These are phyloP conservation scores for Nasonovia ribisnigri DNA, from an alignment of 2,888 invertebrate species.

Conservation along the genomic window DNA sequence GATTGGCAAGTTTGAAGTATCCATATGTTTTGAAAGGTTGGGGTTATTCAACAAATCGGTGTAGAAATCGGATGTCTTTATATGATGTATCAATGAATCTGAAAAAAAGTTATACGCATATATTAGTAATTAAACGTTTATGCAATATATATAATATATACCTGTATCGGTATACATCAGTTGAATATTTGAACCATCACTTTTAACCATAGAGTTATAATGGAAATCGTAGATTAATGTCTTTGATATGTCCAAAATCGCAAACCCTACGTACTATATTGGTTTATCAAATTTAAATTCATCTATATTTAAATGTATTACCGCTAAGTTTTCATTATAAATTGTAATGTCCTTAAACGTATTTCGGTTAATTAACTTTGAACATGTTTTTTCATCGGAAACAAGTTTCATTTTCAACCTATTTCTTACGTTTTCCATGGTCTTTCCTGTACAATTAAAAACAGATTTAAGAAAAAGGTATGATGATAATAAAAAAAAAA, in stretches of 20 bases:
- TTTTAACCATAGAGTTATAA: background rate
- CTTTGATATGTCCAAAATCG: conserved; percentile 8
- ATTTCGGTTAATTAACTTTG: background rate
- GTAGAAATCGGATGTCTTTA: background rate
- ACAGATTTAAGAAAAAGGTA: too few relatives aligned
- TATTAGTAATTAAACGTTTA: too few relatives aligned
- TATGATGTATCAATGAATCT: background rate
- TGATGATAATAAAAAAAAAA: background rate
- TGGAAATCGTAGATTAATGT: background rate
- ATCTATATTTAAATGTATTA: background rate
- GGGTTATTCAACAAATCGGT: background rate
- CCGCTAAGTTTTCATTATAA: background rate
- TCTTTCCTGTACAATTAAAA: background rate
- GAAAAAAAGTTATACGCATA: too few relatives aligned
- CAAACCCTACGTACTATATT: background rate
- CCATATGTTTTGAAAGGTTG: background rate
- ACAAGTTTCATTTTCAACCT: background rate
- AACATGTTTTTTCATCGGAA: background rate
- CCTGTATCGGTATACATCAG: background rate
- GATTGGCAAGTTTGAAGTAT: background rate
- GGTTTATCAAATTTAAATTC: background rate
- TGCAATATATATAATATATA: too few relatives aligned
- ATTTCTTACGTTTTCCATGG: background rate
- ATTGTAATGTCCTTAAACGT: background rate
- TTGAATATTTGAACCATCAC: background rate